Evolutionary conservation across 2,797 vertebrate species (phyloP).

Genomic region (Hephaestus fuliginosus): DNA sequence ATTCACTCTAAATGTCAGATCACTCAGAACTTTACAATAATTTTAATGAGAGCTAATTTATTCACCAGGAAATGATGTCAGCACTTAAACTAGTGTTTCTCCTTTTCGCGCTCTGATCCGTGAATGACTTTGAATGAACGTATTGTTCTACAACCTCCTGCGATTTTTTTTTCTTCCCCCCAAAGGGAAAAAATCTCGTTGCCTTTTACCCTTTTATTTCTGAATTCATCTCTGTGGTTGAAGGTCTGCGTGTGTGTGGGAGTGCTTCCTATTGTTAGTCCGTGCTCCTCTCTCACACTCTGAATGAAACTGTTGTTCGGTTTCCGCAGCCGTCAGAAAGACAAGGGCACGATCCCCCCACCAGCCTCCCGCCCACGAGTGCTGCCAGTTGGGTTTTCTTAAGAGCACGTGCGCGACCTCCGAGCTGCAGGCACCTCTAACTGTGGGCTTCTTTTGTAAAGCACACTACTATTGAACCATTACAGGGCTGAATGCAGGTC

Average conservation of each 20-base stretch:
- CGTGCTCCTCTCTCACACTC: conserved; percentile 34
- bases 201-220: conserved; percentile 26
- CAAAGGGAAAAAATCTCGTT: conserved; percentile 4
- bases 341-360: conserved; percentile 2
- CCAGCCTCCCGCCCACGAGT: conserved; percentile 12
- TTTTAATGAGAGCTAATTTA: not conserved
- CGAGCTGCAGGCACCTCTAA: not conserved
- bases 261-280: conserved; percentile 55
- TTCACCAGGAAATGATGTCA: not conserved
- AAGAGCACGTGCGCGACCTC: conserved; percentile 2
- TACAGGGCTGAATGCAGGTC: not conserved
- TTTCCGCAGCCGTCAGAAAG: conserved; percentile 22
- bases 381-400: conserved; percentile 1
- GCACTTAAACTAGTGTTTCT: not conserved
- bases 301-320: conserved; percentile 65
- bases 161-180: not conserved
- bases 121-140: conserved; percentile 19
- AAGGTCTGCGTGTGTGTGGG: conserved; percentile 49
- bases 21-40: not conserved
- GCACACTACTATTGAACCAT: not conserved
- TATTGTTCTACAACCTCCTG: conserved; percentile 17
- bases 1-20: not conserved
- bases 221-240: conserved; percentile 29
- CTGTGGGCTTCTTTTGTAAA: conserved; percentile 18
- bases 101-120: not conserved